Conservation (phyloP, 2,113 vertebrate species). For the Oncorhynchus kisutch region DNA sequence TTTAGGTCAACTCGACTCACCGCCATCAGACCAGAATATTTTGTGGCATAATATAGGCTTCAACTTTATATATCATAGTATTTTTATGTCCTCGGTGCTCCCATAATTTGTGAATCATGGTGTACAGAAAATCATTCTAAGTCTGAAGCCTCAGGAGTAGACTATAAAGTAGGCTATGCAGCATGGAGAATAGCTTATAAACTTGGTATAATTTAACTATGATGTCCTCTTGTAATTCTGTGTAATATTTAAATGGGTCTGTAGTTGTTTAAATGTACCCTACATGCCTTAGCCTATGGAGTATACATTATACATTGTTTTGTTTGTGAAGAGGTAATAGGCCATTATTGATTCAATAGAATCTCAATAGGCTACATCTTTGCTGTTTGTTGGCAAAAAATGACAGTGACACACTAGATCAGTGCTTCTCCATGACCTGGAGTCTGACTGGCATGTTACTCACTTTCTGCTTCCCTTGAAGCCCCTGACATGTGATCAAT, state of each 20-base stretch:
- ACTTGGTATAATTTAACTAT: neutral
- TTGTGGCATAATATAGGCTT: too few species aligned
- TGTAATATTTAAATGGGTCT: too few species aligned
- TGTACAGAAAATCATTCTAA: too few species aligned
- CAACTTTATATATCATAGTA: too few species aligned
- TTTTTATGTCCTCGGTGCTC: neutral
- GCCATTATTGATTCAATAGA: neutral
- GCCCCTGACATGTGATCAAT: conserved; percentile 64
- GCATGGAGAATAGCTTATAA: neutral
- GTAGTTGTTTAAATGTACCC: neutral
- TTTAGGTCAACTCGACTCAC: neutral
- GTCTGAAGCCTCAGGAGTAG: neutral
- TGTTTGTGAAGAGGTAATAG: too few species aligned
- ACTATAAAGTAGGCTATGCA: neutral
- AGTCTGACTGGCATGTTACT: neutral
- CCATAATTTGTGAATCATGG: neutral
- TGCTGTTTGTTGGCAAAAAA: too few species aligned
- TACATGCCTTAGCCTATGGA: too few species aligned
- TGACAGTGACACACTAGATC: neutral
- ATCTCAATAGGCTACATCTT: too few species aligned
- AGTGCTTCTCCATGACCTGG: neutral
- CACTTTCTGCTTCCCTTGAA: conserved; percentile 65
- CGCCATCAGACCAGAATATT: neutral
- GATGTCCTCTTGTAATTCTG: neutral
- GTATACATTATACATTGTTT: too few species aligned